phyloP scores from a whole-genome alignment of 1,140 invertebrate genomes.

The Drosophila nasuta region DNA sequence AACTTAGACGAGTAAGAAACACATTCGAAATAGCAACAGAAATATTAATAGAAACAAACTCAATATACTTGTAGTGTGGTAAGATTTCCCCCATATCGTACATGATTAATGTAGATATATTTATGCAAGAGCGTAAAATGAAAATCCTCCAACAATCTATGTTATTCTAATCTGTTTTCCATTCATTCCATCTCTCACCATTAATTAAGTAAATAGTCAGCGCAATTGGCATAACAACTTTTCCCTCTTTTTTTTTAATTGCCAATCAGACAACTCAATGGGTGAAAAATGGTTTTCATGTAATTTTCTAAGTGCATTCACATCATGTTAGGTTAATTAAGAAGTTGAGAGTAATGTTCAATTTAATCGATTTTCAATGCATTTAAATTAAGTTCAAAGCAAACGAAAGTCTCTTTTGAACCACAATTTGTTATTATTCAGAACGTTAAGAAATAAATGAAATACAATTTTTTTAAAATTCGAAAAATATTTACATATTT shows the following conservation, averaged over 20 bases:
- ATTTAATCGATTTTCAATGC: too few species aligned
- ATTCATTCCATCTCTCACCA: conserved; percentile 1
- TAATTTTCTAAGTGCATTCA: not conserved
- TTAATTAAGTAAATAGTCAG: conserved; percentile 18
- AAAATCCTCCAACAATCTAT: conserved; percentile 43
- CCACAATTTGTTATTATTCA: too few species aligned
- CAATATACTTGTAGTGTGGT: conserved; percentile 5
- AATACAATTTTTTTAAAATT: not conserved
- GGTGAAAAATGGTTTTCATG: not conserved
- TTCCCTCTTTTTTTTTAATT: conserved; percentile 17
- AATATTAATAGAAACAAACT: conserved; percentile 6
- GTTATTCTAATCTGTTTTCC: conserved; percentile 12
- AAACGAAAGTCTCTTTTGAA: too few species aligned
- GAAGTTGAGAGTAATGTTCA: too few species aligned
- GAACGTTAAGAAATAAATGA: too few species aligned
- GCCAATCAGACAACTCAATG: conserved; percentile 3
- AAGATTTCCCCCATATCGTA: conserved; percentile 11
- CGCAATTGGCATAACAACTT: conserved; percentile 26
- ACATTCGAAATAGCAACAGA: conserved; percentile 20
- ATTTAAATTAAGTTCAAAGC: too few species aligned
- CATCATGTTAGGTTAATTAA: too few species aligned
- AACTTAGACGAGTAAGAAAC: conserved; percentile 52
- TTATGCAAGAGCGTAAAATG: conserved; percentile 60
- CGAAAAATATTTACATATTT: not conserved
- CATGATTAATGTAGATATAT: conserved; percentile 42